A percentile compares a stretch with the other conserved stretches of the same genome.
Evolutionary conservation across 2,113 vertebrate species (phyloP).

Genomic region (Dissostichus mawsoni): DNA sequence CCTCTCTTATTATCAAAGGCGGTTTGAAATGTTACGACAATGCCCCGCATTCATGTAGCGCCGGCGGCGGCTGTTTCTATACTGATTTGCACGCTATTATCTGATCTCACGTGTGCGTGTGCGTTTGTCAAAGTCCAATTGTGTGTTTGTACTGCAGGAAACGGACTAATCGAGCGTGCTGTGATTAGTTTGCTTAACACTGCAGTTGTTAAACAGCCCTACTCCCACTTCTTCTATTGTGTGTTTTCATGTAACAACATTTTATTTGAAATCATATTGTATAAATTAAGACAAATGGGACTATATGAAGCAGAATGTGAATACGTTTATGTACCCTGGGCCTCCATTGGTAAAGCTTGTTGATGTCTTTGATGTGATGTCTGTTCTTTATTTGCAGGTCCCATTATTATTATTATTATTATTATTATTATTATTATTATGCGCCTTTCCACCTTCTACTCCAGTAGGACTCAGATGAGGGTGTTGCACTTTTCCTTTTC

Average conservation of each 20-base stretch:
- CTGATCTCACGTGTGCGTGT: slow-evolving; percentile 21
- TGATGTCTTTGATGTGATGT: too few relatives aligned
- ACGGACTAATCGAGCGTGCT: neutral
- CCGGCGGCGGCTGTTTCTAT: slow-evolving; percentile 38
- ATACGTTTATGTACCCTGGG: too few relatives aligned
- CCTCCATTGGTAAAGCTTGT: too few relatives aligned
- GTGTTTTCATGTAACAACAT: neutral
- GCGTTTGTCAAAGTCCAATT: neutral
- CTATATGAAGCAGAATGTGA: too few relatives aligned
- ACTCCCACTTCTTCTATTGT: neutral
- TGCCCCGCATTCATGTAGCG: slow-evolving; percentile 47
- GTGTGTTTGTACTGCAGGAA: neutral
- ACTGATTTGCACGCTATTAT: slow-evolving; percentile 59
- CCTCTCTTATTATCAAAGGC: slow-evolving; percentile 52
- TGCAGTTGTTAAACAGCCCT: neutral
- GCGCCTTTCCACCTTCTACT: too few relatives aligned
- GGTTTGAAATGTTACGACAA: slow-evolving; percentile 58
- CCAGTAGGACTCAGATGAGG: too few relatives aligned
- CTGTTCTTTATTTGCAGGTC: too few relatives aligned
- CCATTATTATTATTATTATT: too few relatives aligned
- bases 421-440: too few relatives aligned
- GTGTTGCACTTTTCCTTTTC: too few relatives aligned
- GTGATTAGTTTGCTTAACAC: neutral
- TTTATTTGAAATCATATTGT: too few relatives aligned
- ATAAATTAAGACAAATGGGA: too few relatives aligned